Conservation (phyloP, 2,888 invertebrate genomes). For the Pyrrhosoma nymphula region DNA sequence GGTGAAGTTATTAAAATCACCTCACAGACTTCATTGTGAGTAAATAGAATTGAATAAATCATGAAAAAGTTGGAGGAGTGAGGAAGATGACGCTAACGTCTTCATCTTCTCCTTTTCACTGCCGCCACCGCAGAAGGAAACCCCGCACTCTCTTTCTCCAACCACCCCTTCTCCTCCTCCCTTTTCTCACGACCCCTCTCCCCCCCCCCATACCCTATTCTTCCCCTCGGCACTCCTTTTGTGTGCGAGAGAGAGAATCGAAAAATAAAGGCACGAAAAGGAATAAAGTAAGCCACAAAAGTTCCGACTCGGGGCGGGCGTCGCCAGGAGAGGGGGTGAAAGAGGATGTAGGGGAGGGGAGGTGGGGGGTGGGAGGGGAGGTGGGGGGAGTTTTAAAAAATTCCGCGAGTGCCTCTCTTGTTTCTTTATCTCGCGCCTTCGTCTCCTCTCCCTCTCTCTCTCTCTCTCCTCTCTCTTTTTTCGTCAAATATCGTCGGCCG, state of each 20-base stretch:
- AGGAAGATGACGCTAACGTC: neutral
- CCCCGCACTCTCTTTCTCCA: neutral
- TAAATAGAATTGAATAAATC: neutral
- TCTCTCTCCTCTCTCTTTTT: neutral
- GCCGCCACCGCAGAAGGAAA: neutral
- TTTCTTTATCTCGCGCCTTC: neutral
- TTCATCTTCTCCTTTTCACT: neutral
- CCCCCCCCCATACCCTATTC: neutral
- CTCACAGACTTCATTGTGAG: neutral
- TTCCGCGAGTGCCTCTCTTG: constrained; percentile 2
- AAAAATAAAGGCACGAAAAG: constrained; percentile 21
- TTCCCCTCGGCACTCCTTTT: neutral
- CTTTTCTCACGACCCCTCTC: neutral
- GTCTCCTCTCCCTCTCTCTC: no score
- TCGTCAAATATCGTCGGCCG: neutral
- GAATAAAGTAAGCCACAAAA: constrained; percentile 46
- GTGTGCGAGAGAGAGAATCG: neutral
- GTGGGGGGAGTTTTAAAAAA: constrained; percentile 6
- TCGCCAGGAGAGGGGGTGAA: no score
- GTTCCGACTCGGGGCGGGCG: neutral
- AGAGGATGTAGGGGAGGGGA: no score
- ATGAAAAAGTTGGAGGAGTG: neutral
- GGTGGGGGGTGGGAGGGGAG: no score
- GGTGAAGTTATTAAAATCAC: neutral
- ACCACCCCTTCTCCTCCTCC: neutral